Base-by-base conservation (phyloP, 2,113 vertebrate genomes). In the Chaetodon auriga region DNA sequence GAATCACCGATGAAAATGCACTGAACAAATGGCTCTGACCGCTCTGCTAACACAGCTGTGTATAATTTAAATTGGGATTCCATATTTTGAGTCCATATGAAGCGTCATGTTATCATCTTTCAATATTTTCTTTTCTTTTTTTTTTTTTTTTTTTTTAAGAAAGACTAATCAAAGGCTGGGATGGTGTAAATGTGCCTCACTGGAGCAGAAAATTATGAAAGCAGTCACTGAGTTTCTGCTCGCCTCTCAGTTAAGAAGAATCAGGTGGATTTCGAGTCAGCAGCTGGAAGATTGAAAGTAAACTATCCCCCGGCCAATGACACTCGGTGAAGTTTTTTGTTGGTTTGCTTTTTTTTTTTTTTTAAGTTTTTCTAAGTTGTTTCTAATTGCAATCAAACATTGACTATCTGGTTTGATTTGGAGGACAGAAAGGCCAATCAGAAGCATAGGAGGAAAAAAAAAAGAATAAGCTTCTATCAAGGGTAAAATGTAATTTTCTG, bases 401-500 rank as follows among this genome's bases (percentile, higher is more conserved):
- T 4, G 30, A 73, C 51, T 78, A 18, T 82, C 53, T 51, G n/a
- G 75, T 81, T 81, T 68, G 45, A 84, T 69, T 91, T 60, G 38
- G 68, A 82, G 72, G 80, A 84, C 49, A 61, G 53, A 15, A n/a
- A 55, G 41, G 45, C 61, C 86, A 91, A 83, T 89, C 76, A 84
- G 49, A 86, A 13, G 62, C 79, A 53, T 68, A 78, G 53, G 18
- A 30, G n/a, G 61, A 60, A 6, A 38, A 66, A 36, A 78, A 51
- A 36, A 78, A 51, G 38, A 55, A 69, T 21, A 75, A 19, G 49
- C 41, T 83, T 72, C 36, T 58, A 38, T 68, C 23, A 38, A 79
- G 43, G 78, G 65, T 70, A 63, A 85, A 90, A 64, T 92, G 84
- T 93, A 82, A 72, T 91, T 92, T 91, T 87, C 76, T 89, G 86